Evolutionary conservation across 37 sponge, comb jelly and placozoan genomes (phyloP).

Genomic region (Hormiphora californensis): DNA sequence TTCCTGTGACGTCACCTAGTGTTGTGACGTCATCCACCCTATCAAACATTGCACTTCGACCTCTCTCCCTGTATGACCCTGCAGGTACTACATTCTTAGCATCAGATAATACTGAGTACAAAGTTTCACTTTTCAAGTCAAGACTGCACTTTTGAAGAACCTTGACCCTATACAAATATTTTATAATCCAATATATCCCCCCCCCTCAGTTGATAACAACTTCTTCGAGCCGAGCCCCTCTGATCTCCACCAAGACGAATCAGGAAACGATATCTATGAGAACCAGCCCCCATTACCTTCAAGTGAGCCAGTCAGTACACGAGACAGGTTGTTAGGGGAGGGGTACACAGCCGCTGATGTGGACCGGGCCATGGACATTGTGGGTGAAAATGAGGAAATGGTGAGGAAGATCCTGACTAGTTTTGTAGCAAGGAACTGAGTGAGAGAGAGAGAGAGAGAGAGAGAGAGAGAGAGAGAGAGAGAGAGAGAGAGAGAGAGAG

Average conservation of each 20-base stretch:
- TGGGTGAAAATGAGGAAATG: constrained; percentile 50
- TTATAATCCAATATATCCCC: too few species aligned
- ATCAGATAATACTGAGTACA: too few species aligned
- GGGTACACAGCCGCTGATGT: not conserved
- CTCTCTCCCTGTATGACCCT: constrained; percentile 30
- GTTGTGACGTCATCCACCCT: too few species aligned
- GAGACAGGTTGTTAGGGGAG: not conserved
- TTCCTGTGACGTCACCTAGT: too few species aligned
- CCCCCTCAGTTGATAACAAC: too few species aligned
- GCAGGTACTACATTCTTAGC: too few species aligned
- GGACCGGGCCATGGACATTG: constrained; percentile 24
- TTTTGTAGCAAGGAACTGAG: constrained; percentile 51
- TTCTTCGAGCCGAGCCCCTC: too few species aligned
- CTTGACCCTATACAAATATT: too few species aligned
- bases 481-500: not conserved
- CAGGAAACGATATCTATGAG: constrained; percentile 50
- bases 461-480: not conserved
- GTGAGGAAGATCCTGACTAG: not conserved
- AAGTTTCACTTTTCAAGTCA: too few species aligned
- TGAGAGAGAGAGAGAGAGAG: not conserved
- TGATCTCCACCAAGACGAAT: too few species aligned
- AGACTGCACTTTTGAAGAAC: too few species aligned
- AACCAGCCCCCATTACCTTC: not conserved
- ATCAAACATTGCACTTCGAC: constrained; percentile 42
- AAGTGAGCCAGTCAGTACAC: not conserved